Base-by-base conservation (phyloP, 1,140 invertebrate species). In the Danaus melanippus region DNA sequence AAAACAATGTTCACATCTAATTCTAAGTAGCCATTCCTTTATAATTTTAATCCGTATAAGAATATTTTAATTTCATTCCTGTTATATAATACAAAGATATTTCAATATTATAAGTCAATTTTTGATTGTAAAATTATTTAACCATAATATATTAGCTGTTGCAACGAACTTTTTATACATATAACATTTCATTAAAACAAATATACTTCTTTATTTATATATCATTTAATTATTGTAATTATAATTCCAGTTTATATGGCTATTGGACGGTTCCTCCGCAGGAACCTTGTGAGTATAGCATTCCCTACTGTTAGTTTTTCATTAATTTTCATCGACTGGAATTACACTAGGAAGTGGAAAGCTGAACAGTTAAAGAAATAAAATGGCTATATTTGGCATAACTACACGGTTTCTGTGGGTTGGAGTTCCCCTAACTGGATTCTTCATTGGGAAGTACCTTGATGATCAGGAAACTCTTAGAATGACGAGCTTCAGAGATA, bases 401-500 rank as follows among this genome's bases (percentile, higher is more conserved):
- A 89, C 88, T 17, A 70, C 74, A 40, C 75, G 84, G 9, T 86
- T 77, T 21, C 15, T 87, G 4, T 80, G 79, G 69, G 62, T 82
- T 3, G 64, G 69, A 4, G 9, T 92, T 0, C 91, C 92, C 1
- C 7, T 91, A 2, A 50, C 76, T 42, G 90, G 90, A 0, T 90
- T 81, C 67, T 67, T 77, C 0, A 61, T 93, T 62, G 94, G 94
- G 1, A 84, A 83, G 56, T 91, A 77, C 59, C 56, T 95, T 12
- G 93, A 95, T 71, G 74, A 80, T 5, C 84, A 89, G 56, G 93
- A 95, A 85, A 91, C 90, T 9, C 78, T 90, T 42, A 89, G 93
- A 43, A 90, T 94, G 89, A 89, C 88, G 0, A 77, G 77, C 40
- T 95, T 92, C 75, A 89, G 94, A 58, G 94, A 95, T 69, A 95